phyloP scores from a whole-genome alignment of 2,113 vertebrate genomes.

The Chascanopsetta lugubris region DNA sequence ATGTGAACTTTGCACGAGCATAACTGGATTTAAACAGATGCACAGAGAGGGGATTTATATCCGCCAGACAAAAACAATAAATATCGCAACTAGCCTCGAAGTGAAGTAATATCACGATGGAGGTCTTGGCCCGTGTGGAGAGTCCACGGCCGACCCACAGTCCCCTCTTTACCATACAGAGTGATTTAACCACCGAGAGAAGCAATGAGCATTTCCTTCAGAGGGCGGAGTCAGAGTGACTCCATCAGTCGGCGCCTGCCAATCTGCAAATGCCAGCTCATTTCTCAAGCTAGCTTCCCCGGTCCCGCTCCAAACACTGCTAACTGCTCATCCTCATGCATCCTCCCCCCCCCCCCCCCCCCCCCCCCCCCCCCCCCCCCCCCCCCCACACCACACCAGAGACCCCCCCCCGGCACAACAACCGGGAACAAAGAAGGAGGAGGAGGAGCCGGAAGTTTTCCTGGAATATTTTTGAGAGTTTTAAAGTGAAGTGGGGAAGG shows the following conservation, averaged over 20 bases:
- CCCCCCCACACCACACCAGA: no score
- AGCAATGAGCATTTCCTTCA: constrained; percentile 55
- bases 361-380: no score
- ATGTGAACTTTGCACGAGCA: neutral
- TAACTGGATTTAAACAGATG: constrained; percentile 11
- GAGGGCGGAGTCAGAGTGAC: constrained; percentile 66
- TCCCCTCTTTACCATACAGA: constrained; percentile 23
- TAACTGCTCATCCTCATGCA: constrained; percentile 74
- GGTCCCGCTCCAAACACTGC: constrained; percentile 62
- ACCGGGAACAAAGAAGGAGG: no score
- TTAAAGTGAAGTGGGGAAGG: constrained; percentile 17
- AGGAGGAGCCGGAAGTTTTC: constrained; percentile 63
- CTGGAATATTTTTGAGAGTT: constrained; percentile 33
- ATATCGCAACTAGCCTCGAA: no score
- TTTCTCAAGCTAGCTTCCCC: constrained; percentile 70
- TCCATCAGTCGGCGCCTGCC: constrained; percentile 72
- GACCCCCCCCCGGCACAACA: constrained; percentile 63
- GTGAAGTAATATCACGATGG: neutral
- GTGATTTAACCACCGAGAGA: constrained; percentile 39
- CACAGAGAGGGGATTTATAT: neutral
- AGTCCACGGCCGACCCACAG: neutral
- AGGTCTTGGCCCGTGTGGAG: neutral
- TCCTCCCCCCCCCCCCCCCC: no score
- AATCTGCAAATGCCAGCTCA: constrained; percentile 78
- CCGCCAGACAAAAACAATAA: no score